phyloP scores from a whole-genome alignment of 30 jellyfish, hydroid and myxozoan genomes.

The Catostylus mosaicus region DNA sequence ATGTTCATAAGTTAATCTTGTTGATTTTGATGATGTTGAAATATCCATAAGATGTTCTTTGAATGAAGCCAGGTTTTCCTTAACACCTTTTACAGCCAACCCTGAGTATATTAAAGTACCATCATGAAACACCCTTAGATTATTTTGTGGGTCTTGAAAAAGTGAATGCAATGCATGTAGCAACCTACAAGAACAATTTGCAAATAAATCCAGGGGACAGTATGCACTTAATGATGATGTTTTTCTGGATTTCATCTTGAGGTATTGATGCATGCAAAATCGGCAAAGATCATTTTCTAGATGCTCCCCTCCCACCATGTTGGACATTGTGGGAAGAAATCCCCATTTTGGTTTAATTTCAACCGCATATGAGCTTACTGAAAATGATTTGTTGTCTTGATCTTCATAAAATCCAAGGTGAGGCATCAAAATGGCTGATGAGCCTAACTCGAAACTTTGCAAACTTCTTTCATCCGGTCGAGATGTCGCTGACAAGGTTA shows the following conservation, averaged over 20 bases:
- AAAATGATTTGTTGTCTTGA: background rate
- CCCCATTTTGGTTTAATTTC: constrained; percentile 97
- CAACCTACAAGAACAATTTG: constrained; percentile 57
- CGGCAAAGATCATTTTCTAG: constrained; percentile 46
- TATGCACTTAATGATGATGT: constrained; percentile 33
- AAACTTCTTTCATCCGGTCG: constrained; percentile 52
- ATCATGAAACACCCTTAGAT: constrained; percentile 57
- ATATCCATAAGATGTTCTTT: background rate
- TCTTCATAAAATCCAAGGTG: constrained; percentile 47
- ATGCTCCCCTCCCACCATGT: background rate
- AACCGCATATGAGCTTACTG: constrained; percentile 32
- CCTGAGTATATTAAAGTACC: constrained; percentile 58
- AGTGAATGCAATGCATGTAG: constrained; percentile 56
- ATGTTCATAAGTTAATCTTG: background rate
- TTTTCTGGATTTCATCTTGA: constrained; percentile 48
- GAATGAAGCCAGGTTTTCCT: background rate
- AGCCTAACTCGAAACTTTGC: background rate
- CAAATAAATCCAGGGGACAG: constrained; percentile 90
- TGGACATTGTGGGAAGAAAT: constrained; percentile 43
- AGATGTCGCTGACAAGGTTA: background rate
- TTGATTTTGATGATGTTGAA: background rate
- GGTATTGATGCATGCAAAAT: constrained; percentile 79
- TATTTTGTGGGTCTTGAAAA: constrained; percentile 85
- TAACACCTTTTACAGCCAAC: background rate
- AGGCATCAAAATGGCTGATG: constrained; percentile 35